Percentiles rank a stretch among this genome's conserved stretches.
Evolutionary conservation across 2,113 vertebrate species (phyloP).

Genomic region (Oxyruncus cristatus): DNA sequence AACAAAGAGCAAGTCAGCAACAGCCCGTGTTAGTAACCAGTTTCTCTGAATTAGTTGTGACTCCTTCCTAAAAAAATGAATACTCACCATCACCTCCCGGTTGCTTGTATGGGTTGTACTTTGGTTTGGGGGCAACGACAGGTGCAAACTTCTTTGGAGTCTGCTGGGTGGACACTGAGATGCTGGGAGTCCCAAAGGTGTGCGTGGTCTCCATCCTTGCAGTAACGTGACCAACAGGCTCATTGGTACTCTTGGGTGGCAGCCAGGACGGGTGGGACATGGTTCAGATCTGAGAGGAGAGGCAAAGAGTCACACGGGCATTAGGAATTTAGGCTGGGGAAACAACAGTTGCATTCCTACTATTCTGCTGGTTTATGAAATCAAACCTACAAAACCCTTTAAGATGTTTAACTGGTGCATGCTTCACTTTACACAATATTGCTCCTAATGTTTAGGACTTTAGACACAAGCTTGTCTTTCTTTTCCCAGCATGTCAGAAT

Average conservation of each 20-base stretch:
- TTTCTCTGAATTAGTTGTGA: background rate
- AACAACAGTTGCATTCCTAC: background rate
- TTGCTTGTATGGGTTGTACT: slow-evolving; percentile 91
- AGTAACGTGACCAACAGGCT: slow-evolving; percentile 85
- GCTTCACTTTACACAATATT: background rate
- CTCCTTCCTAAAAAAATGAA: background rate
- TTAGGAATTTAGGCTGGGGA: background rate
- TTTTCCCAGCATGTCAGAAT: background rate
- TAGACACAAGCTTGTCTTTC: background rate
- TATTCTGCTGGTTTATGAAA: background rate
- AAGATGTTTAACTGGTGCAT: background rate
- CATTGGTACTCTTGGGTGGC: slow-evolving; percentile 76
- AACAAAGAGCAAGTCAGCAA: background rate
- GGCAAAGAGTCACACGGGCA: accelerated
- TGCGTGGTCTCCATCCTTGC: slow-evolving; percentile 95
- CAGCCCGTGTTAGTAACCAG: background rate
- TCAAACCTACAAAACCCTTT: background rate
- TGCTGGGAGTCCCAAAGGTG: slow-evolving; percentile 89
- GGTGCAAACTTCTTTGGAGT: slow-evolving; percentile 94
- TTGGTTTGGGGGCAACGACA: slow-evolving; percentile 93
- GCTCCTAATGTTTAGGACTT: background rate
- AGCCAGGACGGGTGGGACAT: slow-evolving; percentile 89
- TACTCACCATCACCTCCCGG: slow-evolving; percentile 78
- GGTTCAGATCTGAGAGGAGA: slow-evolving; percentile 54
- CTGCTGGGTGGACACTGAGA: slow-evolving; percentile 93